These are phyloP conservation scores for Muscicapa striata DNA, from an alignment of 2,797 vertebrate species.

Conservation along the genomic window DNA sequence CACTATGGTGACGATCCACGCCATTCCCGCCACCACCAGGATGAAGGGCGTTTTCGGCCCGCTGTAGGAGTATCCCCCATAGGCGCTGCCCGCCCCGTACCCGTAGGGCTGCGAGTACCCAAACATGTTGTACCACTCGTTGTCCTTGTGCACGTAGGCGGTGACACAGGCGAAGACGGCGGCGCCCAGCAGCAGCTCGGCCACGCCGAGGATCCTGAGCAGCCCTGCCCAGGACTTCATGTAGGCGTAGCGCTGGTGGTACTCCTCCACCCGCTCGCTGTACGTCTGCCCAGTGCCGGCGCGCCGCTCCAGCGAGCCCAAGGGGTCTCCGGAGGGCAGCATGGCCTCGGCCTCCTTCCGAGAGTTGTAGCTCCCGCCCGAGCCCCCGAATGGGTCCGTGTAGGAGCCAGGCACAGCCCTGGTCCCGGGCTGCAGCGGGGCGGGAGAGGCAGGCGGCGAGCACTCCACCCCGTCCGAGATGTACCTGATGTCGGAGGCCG, in stretches of 20 bases:
- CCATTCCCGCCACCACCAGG: slow-evolving; percentile 88
- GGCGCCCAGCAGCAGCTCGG: slow-evolving; percentile 90
- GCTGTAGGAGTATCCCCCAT: slow-evolving; percentile 83
- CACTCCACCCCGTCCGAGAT: slow-evolving; percentile 1
- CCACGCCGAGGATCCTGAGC: slow-evolving; percentile 88
- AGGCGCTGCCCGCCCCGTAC: slow-evolving; percentile 67
- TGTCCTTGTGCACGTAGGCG: slow-evolving; percentile 96
- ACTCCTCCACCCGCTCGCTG: slow-evolving; percentile 87
- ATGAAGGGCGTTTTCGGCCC: slow-evolving; percentile 94
- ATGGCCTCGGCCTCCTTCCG: slow-evolving; percentile 70
- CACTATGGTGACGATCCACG: slow-evolving; percentile 91
- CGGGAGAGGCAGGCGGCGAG: background rate
- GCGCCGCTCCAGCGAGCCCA: slow-evolving; percentile 75
- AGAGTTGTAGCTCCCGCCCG: background rate
- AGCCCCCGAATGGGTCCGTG: background rate
- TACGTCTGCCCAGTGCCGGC: slow-evolving; percentile 83
- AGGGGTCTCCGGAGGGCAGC: slow-evolving; percentile 66
- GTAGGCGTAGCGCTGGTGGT: slow-evolving; percentile 88
- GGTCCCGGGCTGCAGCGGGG: background rate
- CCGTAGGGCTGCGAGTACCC: slow-evolving; percentile 87
- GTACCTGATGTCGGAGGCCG: slow-evolving; percentile 27
- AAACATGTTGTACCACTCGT: slow-evolving; percentile 95
- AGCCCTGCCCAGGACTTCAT: slow-evolving; percentile 99
- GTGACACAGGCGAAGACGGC: slow-evolving; percentile 96
- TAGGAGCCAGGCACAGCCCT: background rate